Evolutionary conservation across 92 coral and sea anemone species (phyloP).

Genomic region (Micromussa lordhowensis): DNA sequence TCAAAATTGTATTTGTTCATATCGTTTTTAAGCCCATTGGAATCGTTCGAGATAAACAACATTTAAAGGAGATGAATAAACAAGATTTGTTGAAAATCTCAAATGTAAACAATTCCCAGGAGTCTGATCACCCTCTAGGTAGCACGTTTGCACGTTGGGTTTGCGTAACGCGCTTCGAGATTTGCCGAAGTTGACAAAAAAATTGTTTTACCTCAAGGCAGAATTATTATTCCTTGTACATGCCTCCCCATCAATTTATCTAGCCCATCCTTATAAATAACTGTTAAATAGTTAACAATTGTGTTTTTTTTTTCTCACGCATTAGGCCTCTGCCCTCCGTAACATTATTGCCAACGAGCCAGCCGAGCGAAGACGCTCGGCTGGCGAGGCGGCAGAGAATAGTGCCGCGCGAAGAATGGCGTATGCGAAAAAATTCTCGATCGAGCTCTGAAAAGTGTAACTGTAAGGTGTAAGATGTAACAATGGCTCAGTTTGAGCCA

Average conservation of each 20-base stretch:
- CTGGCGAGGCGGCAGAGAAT: too few relatives aligned
- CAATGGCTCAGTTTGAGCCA: too few relatives aligned
- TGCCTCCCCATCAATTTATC: slow-evolving; percentile 4
- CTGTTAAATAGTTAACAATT: background rate
- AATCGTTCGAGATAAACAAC: slow-evolving; percentile 27
- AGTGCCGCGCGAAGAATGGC: too few relatives aligned
- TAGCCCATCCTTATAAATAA: background rate
- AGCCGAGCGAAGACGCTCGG: too few relatives aligned
- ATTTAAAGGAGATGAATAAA: slow-evolving; percentile 18
- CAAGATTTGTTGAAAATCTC: slow-evolving; percentile 41
- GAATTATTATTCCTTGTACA: background rate
- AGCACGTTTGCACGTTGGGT: background rate
- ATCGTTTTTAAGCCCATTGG: slow-evolving; percentile 1
- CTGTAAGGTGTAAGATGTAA: too few relatives aligned
- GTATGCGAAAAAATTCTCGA: too few relatives aligned
- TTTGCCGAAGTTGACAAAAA: background rate
- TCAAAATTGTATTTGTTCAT: slow-evolving; percentile 25
- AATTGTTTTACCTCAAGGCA: background rate
- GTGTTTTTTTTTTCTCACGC: background rate
- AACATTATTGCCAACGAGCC: background rate
- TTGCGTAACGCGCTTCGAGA: background rate
- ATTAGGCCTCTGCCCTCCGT: background rate
- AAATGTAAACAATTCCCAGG: slow-evolving; percentile 23
- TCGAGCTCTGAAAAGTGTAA: too few relatives aligned
- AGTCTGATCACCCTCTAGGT: background rate